Base-by-base conservation (phyloP, 2,888 invertebrate species). In the Catonia carolina region DNA sequence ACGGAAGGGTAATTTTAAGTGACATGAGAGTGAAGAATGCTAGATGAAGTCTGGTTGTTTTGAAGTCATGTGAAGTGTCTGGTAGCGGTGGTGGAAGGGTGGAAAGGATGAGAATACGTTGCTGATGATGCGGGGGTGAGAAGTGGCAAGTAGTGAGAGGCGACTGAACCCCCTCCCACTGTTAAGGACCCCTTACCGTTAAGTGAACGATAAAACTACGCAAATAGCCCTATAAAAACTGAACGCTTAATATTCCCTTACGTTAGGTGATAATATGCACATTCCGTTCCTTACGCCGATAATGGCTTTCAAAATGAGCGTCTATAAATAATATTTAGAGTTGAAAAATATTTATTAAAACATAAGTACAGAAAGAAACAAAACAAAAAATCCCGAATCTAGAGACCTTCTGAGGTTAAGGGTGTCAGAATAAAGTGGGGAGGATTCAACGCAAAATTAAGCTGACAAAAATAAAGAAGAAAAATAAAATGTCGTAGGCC, bases 201-300 rank as follows among this genome's bases (percentile, higher is more conserved):
- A 27, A 27, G 27, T 27, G 27, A 4, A 27, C 27, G 27, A 27
- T 45, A 23, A 23, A 45, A 20, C 45, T 14, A 45, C 20, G 45
- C 45, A 45, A 45, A 45, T 45, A 22, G 45, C 45, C 45, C 45
- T 45, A 45, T 45, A 45, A 45, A 45, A 45, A 22, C 45, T 14
- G 23, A 22, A 12, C 5, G 45, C 45, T 27, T 23, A 45, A 27
- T 27, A 22, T 22, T 23, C 27, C 22, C 22, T 45, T 27, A 27
- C 23, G 23, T 22, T 27, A 27, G 27, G 27, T 27, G 27, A 27
- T 27, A 27, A 27, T 27, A 27, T 27, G 27, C 27, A 27, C 8
- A 27, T 27, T 27, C 41, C 41, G 41, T 20, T 41, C 22, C 14
- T 45, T 27, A 14, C 23, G 23, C 14, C 22, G 45, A 27, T 45